Base-by-base conservation (phyloP, 2,888 invertebrate species). In the Hypselothyrea guttata region DNA sequence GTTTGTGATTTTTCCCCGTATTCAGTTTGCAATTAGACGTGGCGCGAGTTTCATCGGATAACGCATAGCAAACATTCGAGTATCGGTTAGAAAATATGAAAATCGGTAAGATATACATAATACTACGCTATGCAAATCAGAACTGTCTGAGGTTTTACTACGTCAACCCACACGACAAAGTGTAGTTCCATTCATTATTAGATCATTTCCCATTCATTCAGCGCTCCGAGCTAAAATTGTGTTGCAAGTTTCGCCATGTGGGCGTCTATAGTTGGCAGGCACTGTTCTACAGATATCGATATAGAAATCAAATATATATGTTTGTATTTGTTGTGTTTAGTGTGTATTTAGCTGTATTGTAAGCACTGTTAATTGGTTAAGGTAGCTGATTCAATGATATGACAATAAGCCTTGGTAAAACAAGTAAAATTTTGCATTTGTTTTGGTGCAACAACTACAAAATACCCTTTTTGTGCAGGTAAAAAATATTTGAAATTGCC, bases 1-100 rank as follows among this genome's bases (percentile, higher is more conserved):
- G 18, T 38, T n/a, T 37, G 16, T 34, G 9, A 1, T 22, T 22
- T 22, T 28, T 1, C 16, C 9, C 16, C 38, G 59, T 67, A 58
- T 77, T 81, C 79, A 85, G 84, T 81, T 83, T 66, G 71, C 59
- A 76, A 63, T 63, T 61, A 55, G 59, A 59, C 77, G 67, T 56
- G 41, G 71, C 40, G 54, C 60, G 54, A 45, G 42, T 42, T 40
- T 54, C 69, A 77, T 74, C 73, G 30, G 49, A 16, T 35, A 16
- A 30, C 16, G 40, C 22, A 45, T n/a, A n/a, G n/a, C n/a, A 54
- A 54, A 64, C 52, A 45, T 28, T 22, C 22, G 22, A 27, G 40
- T 18, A 22, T 33, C 15, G 7, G 9, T 12, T n/a, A 48, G 4
- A 11, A 28, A 55, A 45, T 31, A 85, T 81, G 81, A 81, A 58